Evolutionary conservation across 2,888 invertebrate genomes (phyloP), one percentile per base, ranked within the genome.

Genomic region (Synergus umbraculus): DNA sequence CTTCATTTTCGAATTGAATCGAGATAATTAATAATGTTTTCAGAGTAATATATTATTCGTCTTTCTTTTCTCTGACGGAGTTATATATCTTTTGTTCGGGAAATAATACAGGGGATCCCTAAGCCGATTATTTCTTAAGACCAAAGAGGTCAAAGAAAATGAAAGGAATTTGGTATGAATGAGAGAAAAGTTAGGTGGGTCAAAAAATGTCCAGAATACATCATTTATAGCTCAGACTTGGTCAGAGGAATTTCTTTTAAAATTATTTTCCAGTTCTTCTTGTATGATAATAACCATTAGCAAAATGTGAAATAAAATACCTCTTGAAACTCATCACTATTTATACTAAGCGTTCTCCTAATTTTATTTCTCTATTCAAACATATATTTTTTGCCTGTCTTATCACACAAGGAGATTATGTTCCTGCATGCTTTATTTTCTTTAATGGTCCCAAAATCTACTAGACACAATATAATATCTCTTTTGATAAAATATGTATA

Each of bases 381-480:
- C 41, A 73, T 73, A 22, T 67, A 67, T 46, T 67, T 43, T 65
- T 18, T 8, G 13, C 44, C 29, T 67, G 13, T 46, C 13, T 18
- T n/a, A 43, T 10, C 43, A 66, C 3, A 29, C 8, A 43, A 44
- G n/a, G n/a, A 18, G 41, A 41, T n/a, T 66, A 66, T 44, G 18
- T 41, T 66, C 66, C 66, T 73, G 22, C 2, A 29, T 1, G 54
- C 37, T 73, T n/a, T 41, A 15, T 22, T 63, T 54, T 58, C 3
- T 69, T 73, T n/a, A 73, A 73, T 73, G 73, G 73, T 73, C 73
- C 73, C 73, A 54, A 10, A 73, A 73, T 73, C 73, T 22, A 69
- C 46, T 29, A 54, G 12, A 69, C n/a, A 54, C 58, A 58, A 18
- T 18, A 18, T 54, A 54, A 18, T 54, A 54, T 60, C 3, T 67